phyloP scores from a whole-genome alignment of 2,888 invertebrate genomes.

The Cerastis rubricosa region DNA sequence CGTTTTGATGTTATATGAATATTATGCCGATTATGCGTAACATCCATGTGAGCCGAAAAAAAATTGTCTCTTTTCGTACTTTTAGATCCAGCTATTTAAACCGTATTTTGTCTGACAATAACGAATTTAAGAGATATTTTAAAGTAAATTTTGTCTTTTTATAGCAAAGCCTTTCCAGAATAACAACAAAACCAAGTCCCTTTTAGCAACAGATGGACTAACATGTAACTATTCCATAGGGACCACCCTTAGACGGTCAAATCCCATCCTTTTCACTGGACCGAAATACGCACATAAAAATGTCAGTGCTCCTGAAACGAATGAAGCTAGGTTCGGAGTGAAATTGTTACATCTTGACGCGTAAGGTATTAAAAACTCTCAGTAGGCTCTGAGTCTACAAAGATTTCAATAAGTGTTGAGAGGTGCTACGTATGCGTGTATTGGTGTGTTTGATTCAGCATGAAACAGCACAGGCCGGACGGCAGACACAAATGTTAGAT shows the following conservation, averaged over 20 bases:
- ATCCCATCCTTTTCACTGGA: slow-evolving; percentile 43
- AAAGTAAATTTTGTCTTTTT: not conserved
- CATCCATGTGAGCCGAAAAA: too few relatives aligned
- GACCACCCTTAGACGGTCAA: slow-evolving; percentile 16
- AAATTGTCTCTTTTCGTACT: too few relatives aligned
- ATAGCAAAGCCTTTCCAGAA: not conserved
- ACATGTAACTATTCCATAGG: slow-evolving; percentile 28
- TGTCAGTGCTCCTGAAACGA: slow-evolving; percentile 24
- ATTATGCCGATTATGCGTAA: too few relatives aligned
- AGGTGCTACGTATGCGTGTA: too few relatives aligned
- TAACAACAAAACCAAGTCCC: not conserved
- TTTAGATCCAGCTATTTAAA: too few relatives aligned
- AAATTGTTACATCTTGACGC: too few relatives aligned
- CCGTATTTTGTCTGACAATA: not conserved
- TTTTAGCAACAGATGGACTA: slow-evolving; percentile 46
- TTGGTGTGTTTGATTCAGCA: too few relatives aligned
- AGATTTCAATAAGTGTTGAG: not conserved
- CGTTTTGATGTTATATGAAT: too few relatives aligned
- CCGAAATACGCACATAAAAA: slow-evolving; percentile 35
- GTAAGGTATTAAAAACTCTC: not conserved
- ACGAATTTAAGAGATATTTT: not conserved
- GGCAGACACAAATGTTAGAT: too few relatives aligned
- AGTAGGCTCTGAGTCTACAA: not conserved
- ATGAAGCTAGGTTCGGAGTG: slow-evolving; percentile 7
- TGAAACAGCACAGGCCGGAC: too few relatives aligned